Base-by-base conservation (phyloP, 2,113 vertebrate species). In the Sinosuthora webbiana region DNA sequence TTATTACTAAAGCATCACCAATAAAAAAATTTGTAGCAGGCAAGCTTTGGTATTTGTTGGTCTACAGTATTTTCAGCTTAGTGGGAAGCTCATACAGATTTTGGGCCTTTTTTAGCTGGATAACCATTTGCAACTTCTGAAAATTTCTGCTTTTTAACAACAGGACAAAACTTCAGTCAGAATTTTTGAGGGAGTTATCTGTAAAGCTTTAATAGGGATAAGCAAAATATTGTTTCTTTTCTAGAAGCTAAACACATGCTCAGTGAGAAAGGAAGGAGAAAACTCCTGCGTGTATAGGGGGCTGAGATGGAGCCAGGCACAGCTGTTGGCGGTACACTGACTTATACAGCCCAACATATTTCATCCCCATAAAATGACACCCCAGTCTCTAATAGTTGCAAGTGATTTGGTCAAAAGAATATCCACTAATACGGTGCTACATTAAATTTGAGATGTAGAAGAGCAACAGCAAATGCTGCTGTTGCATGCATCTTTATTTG, bases 231-330 rank as follows among this genome's bases (percentile, higher is more conserved):
- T 41, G 18, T 4, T 56, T 52, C 44, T 75, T 82, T 62, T 68
- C 28, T 2, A 64, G 13, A 27, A 39, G 27, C 19, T 56, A 21
- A 91, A 68, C 15, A 89, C 0, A 2, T 73, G 21, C 55, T 60
- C 44, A 64, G 59, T 35, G 33, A 47, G 50, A 85, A 87, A 62
- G 16, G n/a, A 87, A 49, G 0, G 0, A 47, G 28, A 80, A 91
- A 53, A 13, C 23, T 56, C 20, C 5, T 1, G 15, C 9, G 12
- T 19, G 7, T 35, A n/a, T 0, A 33, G 13, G 15, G 22, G 14
- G 14, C 52, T 56, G 35, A 71, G n/a, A 86, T 7, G 2, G 33
- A 86, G 57, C 19, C 30, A 62, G 20, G 15, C 4, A 2, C 74
- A 87, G 45, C 42, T 85, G 21, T 3, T 52, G 12, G 13, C 13